phyloP scores from a whole-genome alignment of 1,140 invertebrate genomes.

The Schmidtea mediterranea region DNA sequence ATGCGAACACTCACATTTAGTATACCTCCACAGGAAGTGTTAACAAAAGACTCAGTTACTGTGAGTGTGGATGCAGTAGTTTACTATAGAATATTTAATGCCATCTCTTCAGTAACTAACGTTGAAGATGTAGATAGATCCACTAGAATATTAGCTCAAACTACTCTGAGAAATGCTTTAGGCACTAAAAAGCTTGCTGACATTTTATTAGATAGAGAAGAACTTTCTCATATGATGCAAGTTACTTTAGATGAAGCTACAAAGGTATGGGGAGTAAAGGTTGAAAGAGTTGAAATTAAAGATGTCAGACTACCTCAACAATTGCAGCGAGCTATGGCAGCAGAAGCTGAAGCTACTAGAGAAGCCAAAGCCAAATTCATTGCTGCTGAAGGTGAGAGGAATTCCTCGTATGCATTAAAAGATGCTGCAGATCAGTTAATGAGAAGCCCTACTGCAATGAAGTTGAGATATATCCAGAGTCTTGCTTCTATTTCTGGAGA shows the following conservation, averaged over 20 bases:
- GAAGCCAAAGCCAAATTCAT: slow-evolving; percentile 13
- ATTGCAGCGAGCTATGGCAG: slow-evolving; percentile 8
- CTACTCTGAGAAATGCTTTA: slow-evolving; percentile 8
- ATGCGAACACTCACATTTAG: slow-evolving; percentile 8
- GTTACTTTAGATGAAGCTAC: slow-evolving; percentile 6
- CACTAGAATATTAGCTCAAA: slow-evolving; percentile 7
- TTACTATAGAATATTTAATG: slow-evolving; percentile 9
- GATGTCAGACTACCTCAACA: slow-evolving; percentile 7
- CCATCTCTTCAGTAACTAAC: slow-evolving; percentile 7
- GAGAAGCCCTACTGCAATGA: slow-evolving; percentile 48
- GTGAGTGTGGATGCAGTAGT: slow-evolving; percentile 9
- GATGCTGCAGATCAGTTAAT: slow-evolving; percentile 57
- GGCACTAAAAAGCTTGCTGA: slow-evolving; percentile 9
- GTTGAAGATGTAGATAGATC: slow-evolving; percentile 8
- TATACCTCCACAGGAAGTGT: slow-evolving; percentile 9
- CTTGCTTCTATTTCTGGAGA: slow-evolving; percentile 71
- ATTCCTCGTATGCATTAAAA: slow-evolving; percentile 48
- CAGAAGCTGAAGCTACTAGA: slow-evolving; percentile 8
- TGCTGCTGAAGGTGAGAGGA: slow-evolving; percentile 18
- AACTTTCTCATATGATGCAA: slow-evolving; percentile 6
- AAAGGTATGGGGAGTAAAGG: not conserved
- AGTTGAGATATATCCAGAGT: slow-evolving; percentile 47
- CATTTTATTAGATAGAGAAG: slow-evolving; percentile 8
- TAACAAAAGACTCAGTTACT: slow-evolving; percentile 9
- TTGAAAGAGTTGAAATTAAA: slow-evolving; percentile 7